Evolutionary conservation across 2,888 invertebrate species (phyloP), one percentile per base, ranked within the genome.

Genomic region (Creontiades dilutus): DNA sequence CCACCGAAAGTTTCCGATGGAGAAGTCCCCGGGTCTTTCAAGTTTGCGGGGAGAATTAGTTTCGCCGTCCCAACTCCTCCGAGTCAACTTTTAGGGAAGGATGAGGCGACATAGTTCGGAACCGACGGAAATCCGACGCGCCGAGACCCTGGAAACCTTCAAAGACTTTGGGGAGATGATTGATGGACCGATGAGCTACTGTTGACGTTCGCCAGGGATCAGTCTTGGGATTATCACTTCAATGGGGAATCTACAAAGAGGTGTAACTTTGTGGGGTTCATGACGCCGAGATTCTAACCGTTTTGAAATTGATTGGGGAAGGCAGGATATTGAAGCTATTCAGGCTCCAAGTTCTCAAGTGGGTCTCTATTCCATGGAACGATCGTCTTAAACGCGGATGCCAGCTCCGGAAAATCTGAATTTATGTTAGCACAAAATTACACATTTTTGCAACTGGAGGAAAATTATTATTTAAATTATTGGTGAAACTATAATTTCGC

Each of bases 21-120:
- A 16, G 52, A 52, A 52, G 14, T 52, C 52, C 52, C 52, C 16
- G 68, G 68, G 68, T 68, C 68, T 68, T 23, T 68, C 68, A 27
- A 68, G 68, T 68, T 68, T 23, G 12, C 68, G 23, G 68, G 27
- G 68, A 11, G 68, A 68, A 68, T 68, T 68, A 68, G 68, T 68
- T 68, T 68, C 68, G 19, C 68, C 68, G 19, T 11, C 68, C 23
- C 5, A 68, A 68, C 68, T 68, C 23, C 68, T 68, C 23, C 23
- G 0, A 68, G 27, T 68, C 23, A 68, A 68, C 68, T 68, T 13
- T 37, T 37, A 37, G 37, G 37, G 68, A n/a, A 13, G 23, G 9
- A 3, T 7, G 11, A 23, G 23, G 13, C 19, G 68, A 68, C 68
- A 68, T 23, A 68, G 27, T 27, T 68, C 23, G 68, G 37, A 37